Evolutionary conservation across 2,113 vertebrate species (phyloP), one percentile per base, ranked within the genome.

Genomic region (Microtus richardsoni): DNA sequence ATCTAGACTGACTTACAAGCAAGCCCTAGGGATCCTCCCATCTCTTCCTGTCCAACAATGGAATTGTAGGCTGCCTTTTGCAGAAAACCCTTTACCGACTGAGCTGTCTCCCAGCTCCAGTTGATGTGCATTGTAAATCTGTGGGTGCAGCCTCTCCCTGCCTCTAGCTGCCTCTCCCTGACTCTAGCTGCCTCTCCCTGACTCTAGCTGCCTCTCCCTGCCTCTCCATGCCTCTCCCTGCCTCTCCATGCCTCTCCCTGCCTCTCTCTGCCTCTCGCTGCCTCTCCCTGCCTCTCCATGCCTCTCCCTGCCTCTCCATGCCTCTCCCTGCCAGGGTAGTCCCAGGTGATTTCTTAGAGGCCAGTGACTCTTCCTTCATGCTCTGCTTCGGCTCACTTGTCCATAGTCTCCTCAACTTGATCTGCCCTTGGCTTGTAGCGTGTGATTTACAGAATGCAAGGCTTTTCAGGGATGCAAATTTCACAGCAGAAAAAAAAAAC

Each of bases 381-480:
- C 36, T 47, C 26, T 77, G 14, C 28, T 64, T n/a, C 47, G 41
- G 47, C 39, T 10, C 60, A 28, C 21, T 11, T 86, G 70, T 70
- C 36, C 33, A 39, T 39, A 30, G n/a, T 88, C 30, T 92, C 44
- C 75, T 58, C 1, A 33, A 28, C 36, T 92, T 73, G 19, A 28
- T 75, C 83, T 87, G 74, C n/a, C 30, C 47, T 39, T 84, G 89
- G 47, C 28, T 95, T 89, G 85, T 60, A 87, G 66, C 44, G 44
- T 80, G 33, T 66, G 10, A 47, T 84, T 96, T 84, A 22, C 3
- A 91, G 60, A 93, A 74, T 3, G 33, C 30, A 73, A 33, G 10
- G 7, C 75, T 94, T 94, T 96, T 90, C 28, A 28, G 26, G 49
- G 73, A 70, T 39, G 10, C 36, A 79, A 60, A 92, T 93, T 95